phyloP scores from a whole-genome alignment of 2,888 invertebrate genomes.

The Lomographa bimaculata region DNA sequence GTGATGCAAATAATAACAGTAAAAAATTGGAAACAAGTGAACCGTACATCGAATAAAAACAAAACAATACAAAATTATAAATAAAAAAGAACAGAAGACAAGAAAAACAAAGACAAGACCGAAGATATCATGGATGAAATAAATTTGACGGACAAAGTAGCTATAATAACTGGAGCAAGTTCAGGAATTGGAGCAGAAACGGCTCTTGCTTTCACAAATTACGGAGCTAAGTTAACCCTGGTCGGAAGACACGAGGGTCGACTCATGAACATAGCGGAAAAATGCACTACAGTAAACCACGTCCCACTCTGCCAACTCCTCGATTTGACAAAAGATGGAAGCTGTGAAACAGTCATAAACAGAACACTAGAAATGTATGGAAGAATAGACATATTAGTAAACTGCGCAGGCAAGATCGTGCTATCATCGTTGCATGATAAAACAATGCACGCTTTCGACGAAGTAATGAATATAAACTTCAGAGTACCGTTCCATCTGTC shows the following conservation, averaged over 20 bases:
- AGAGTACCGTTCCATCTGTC: conserved; percentile 50
- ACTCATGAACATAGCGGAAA: conserved; percentile 41
- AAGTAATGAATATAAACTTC: conserved; percentile 53
- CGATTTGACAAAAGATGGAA: conserved; percentile 44
- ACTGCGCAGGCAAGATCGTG: conserved; percentile 47
- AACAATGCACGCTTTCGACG: conserved; percentile 48
- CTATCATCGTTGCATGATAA: conserved; percentile 47
- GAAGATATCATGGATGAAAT: conserved; percentile 45
- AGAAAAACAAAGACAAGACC: too few relatives aligned
- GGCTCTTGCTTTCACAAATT: conserved; percentile 44
- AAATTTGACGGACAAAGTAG: conserved; percentile 50
- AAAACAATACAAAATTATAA: too few relatives aligned
- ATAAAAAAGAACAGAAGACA: too few relatives aligned
- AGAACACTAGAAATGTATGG: conserved; percentile 50
- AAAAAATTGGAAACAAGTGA: too few relatives aligned
- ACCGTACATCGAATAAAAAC: too few relatives aligned
- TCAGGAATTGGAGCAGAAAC: conserved; percentile 57
- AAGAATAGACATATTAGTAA: conserved; percentile 51
- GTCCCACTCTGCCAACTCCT: conserved; percentile 40
- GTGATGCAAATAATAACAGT: too few relatives aligned
- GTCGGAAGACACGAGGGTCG: conserved; percentile 48
- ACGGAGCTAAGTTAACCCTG: conserved; percentile 46
- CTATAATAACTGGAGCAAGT: conserved; percentile 57
- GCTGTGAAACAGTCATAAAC: conserved; percentile 45
- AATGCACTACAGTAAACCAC: conserved; percentile 38